These are phyloP conservation scores for Sesia apiformis DNA, from an alignment of 2,888 invertebrate genomes.

Conservation along the genomic window DNA sequence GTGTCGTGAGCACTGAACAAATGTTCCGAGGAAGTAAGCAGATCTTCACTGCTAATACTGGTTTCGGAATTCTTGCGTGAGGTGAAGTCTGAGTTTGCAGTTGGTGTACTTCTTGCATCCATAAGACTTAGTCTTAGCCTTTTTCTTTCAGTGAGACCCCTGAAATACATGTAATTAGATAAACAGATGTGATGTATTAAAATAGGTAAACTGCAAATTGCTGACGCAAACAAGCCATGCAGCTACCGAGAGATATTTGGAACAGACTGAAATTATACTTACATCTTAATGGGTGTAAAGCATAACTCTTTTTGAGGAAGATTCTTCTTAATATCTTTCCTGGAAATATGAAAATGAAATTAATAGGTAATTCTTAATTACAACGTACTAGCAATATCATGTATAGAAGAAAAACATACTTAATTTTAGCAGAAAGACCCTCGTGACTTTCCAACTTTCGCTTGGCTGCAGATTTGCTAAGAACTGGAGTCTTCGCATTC, in stretches of 20 bases:
- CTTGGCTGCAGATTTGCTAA: conserved; percentile 78
- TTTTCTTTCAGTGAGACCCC: conserved; percentile 62
- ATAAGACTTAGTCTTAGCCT: conserved; percentile 58
- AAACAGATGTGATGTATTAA: too few relatives aligned
- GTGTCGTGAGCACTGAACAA: conserved; percentile 62
- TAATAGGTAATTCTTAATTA: conserved; percentile 3
- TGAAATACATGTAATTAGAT: conserved; percentile 16
- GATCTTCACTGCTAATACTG: conserved; percentile 57
- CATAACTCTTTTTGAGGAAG: conserved; percentile 77
- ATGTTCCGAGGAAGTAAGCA: conserved; percentile 57
- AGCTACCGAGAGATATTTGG: neutral
- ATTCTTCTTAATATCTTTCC: conserved; percentile 76
- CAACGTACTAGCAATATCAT: neutral
- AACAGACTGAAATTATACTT: conserved; percentile 35
- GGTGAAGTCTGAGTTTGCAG: conserved; percentile 46
- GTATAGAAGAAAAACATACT: conserved; percentile 52
- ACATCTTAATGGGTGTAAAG: conserved; percentile 77
- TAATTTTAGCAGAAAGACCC: conserved; percentile 79
- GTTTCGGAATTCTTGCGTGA: conserved; percentile 54
- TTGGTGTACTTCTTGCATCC: conserved; percentile 57
- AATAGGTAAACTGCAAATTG: neutral
- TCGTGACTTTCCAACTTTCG: conserved; percentile 75
- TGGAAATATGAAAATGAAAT: conserved; percentile 43
- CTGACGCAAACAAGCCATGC: neutral
- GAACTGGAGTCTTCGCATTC: conserved; percentile 69